Conservation (phyloP, 2,113 vertebrate genomes). For the Laticauda laticaudata region DNA sequence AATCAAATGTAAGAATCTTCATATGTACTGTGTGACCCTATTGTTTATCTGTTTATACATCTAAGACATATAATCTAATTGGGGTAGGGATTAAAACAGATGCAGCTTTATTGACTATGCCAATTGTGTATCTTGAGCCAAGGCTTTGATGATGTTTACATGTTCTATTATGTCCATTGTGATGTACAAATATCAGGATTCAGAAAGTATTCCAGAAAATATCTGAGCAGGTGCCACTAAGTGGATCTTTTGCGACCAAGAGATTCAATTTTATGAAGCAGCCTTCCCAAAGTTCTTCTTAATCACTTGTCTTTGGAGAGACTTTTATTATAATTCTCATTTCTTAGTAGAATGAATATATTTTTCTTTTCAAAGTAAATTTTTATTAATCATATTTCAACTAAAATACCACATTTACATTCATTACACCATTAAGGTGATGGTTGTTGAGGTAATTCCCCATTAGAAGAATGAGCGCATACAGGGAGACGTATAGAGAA, state of each 20-base stretch:
- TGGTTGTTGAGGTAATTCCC: too few species aligned
- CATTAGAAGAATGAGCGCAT: too few species aligned
- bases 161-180: not conserved
- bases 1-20: not conserved
- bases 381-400: too few species aligned
- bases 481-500: too few species aligned
- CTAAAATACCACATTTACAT: too few species aligned
- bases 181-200: not conserved
- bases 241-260: not conserved
- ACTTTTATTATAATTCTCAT: not conserved
- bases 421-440: too few species aligned
- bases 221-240: not conserved
- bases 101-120: not conserved
- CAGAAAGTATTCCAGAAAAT: not conserved
- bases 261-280: not conserved
- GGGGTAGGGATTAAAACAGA: not conserved
- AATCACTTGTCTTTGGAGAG: not conserved
- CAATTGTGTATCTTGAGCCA: not conserved
- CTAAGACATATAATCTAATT: not conserved
- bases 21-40: not conserved
- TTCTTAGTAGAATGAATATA: not conserved
- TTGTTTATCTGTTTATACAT: not conserved
- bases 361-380: too few species aligned
- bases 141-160: not conserved
- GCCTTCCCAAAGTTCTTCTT: not conserved